These are phyloP conservation scores for Mesopsocus fuscifrons DNA, from an alignment of 2,888 invertebrate species.

Conservation along the genomic window DNA sequence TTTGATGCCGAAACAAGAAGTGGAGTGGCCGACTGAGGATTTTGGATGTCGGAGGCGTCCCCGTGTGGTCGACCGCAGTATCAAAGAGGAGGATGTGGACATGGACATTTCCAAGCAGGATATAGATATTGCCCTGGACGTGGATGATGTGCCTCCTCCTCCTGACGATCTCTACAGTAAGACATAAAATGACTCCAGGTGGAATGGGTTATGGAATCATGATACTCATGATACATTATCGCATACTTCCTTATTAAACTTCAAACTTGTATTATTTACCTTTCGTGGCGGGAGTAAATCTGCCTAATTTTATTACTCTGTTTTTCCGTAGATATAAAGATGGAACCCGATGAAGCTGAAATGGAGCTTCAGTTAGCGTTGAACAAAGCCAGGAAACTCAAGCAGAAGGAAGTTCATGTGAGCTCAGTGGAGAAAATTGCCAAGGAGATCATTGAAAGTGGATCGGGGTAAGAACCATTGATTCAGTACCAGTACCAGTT, in stretches of 20 bases:
- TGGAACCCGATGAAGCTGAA: slow-evolving; percentile 52
- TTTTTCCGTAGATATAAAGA: slow-evolving; percentile 30
- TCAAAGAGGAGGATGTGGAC: neutral
- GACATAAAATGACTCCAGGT: neutral
- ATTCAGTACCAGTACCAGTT: too few relatives aligned
- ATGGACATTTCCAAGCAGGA: slow-evolving; percentile 24
- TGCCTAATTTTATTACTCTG: too few relatives aligned
- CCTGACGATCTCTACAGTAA: slow-evolving; percentile 12
- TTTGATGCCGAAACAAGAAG: slow-evolving; percentile 28
- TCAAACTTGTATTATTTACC: too few relatives aligned
- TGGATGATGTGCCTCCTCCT: slow-evolving; percentile 36
- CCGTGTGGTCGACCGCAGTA: neutral
- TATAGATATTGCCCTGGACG: slow-evolving; percentile 29
- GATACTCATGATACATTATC: too few relatives aligned
- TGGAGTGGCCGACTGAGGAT: slow-evolving; percentile 9
- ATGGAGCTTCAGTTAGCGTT: slow-evolving; percentile 45
- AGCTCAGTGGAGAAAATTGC: slow-evolving; percentile 18
- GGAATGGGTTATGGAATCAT: slow-evolving; percentile 12
- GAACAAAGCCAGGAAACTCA: slow-evolving; percentile 49
- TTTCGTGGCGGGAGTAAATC: too few relatives aligned
- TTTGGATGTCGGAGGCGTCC: slow-evolving; percentile 13
- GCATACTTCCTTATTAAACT: too few relatives aligned
- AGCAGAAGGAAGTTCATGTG: slow-evolving; percentile 30
- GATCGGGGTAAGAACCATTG: slow-evolving; percentile 17
- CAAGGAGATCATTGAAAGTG: slow-evolving; percentile 15